Evolutionary conservation across 1,140 invertebrate species (phyloP).

Genomic region (Trachymyrmex cornetzi): DNA sequence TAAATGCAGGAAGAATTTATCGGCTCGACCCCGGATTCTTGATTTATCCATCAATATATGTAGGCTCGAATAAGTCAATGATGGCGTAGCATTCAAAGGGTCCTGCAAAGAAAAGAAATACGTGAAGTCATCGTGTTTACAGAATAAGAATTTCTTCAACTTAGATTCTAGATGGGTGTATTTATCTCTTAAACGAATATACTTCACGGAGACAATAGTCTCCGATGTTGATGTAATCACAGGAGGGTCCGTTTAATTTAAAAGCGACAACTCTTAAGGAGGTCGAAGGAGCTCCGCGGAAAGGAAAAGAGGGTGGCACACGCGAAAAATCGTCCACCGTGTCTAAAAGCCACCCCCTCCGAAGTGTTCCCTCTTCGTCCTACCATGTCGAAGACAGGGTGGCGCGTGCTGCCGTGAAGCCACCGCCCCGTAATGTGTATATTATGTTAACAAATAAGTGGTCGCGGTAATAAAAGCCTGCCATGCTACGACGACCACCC

Average conservation of each 20-base stretch:
- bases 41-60: slow-evolving; percentile 18
- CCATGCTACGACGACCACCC: slow-evolving; percentile 53
- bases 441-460: slow-evolving; percentile 86
- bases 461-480: slow-evolving; percentile 83
- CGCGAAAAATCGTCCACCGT: slow-evolving; percentile 80
- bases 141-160: background rate
- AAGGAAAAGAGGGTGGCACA: slow-evolving; percentile 30
- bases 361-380: background rate
- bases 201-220: background rate
- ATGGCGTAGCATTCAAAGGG: background rate
- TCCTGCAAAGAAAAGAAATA: background rate
- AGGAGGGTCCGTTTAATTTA: slow-evolving; percentile 36
- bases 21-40: background rate
- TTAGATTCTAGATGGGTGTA: background rate
- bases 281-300: slow-evolving; percentile 10
- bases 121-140: background rate
- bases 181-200: background rate
- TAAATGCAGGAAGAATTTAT: slow-evolving; percentile 47
- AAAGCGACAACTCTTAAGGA: slow-evolving; percentile 39
- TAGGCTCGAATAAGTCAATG: slow-evolving; percentile 16
- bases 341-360: slow-evolving; percentile 78
- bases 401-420: slow-evolving; percentile 70
- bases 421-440: slow-evolving; percentile 82
- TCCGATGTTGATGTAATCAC: slow-evolving; percentile 2
- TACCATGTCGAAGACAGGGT: slow-evolving; percentile 38